These are phyloP conservation scores for Slavum lentiscoides DNA, from an alignment of 2,888 invertebrate genomes.

Conservation along the genomic window DNA sequence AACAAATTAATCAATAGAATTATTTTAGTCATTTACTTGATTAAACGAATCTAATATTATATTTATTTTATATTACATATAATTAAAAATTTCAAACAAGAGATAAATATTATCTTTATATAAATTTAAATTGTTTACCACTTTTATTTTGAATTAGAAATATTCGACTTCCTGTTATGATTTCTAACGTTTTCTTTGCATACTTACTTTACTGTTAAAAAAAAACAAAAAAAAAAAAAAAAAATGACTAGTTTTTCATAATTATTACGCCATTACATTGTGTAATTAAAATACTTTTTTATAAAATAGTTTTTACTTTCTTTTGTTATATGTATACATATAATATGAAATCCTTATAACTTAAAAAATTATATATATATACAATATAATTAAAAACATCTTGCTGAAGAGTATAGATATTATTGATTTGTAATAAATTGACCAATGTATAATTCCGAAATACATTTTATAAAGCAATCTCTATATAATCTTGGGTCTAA, in stretches of 20 bases:
- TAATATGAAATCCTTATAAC: not conserved
- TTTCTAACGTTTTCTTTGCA: not conserved
- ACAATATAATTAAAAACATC: not conserved
- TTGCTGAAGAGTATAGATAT: not conserved
- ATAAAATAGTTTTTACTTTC: not conserved
- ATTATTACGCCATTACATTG: no score
- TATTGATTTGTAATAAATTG: slow-evolving; percentile 27
- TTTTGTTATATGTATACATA: not conserved
- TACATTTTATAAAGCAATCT: slow-evolving; percentile 49
- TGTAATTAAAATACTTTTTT: not conserved
- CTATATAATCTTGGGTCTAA: slow-evolving; percentile 43
- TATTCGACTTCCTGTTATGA: not conserved
- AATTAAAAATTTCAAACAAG: not conserved
- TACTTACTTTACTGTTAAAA: not conserved
- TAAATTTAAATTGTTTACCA: not conserved
- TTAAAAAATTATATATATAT: not conserved
- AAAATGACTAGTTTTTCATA: not conserved
- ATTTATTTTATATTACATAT: not conserved
- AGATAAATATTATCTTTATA: not conserved
- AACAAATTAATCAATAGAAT: not conserved
- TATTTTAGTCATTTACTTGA: not conserved
- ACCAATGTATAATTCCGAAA: slow-evolving; percentile 24
- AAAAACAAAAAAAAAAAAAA: not conserved
- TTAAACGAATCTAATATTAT: not conserved
- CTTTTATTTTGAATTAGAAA: not conserved